Evolutionary conservation across 2,113 vertebrate species (phyloP).

Genomic region (Cebidichthys violaceus): DNA sequence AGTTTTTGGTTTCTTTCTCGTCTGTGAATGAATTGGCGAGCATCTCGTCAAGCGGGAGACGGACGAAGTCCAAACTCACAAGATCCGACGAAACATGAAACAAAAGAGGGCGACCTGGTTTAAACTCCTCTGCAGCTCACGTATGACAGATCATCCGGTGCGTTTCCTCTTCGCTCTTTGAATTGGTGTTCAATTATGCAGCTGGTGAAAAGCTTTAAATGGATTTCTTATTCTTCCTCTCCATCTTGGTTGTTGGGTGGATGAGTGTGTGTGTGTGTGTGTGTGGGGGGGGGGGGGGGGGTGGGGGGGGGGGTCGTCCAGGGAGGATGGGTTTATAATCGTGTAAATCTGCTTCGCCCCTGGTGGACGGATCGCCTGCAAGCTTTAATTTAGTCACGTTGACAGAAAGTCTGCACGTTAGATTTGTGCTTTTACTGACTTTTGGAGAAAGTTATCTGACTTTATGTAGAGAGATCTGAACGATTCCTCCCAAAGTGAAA

Average conservation of each 20-base stretch:
- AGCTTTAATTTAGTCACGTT: not conserved
- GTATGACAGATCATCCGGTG: not conserved
- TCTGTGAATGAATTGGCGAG: not conserved
- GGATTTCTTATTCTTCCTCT: not conserved
- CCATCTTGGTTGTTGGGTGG: not conserved
- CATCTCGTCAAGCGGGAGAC: not conserved
- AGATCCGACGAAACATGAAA: not conserved
- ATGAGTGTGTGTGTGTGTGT: too few species aligned
- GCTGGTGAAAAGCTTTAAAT: not conserved
- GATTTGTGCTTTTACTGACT: conserved; percentile 1
- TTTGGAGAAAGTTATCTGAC: not conserved
- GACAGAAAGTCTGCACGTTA: not conserved
- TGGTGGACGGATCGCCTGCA: not conserved
- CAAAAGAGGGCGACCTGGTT: not conserved
- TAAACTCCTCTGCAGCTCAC: not conserved
- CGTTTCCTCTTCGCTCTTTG: not conserved
- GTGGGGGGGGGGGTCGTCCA: too few species aligned
- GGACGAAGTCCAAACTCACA: not conserved
- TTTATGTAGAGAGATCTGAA: not conserved
- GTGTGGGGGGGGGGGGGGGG: too few species aligned
- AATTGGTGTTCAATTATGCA: not conserved
- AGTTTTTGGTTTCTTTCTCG: not conserved
- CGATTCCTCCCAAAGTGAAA: not conserved
- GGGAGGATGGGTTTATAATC: not conserved
- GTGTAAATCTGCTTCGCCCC: not conserved